These are phyloP conservation scores for Leptopilina boulardi DNA, from an alignment of 1,140 invertebrate species.

Conservation along the genomic window DNA sequence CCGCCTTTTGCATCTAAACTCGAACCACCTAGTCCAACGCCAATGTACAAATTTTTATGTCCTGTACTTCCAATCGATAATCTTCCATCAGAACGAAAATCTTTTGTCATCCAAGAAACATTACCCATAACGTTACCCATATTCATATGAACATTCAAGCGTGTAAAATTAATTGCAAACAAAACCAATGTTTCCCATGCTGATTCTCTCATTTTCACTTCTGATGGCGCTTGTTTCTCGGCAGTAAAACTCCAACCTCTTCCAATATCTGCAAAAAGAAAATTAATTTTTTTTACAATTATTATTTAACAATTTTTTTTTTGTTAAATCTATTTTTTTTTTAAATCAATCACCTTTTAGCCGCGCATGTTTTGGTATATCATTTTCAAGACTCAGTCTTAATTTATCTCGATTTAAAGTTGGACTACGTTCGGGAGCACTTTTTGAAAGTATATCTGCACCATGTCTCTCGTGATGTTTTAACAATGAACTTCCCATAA, in stretches of 20 bases:
- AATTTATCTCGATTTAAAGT: slow-evolving; percentile 76
- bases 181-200: slow-evolving; percentile 97
- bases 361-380: slow-evolving; percentile 72
- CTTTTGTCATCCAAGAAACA: slow-evolving; percentile 94
- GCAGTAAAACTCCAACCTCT: slow-evolving; percentile 75
- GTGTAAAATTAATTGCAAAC: slow-evolving; percentile 96
- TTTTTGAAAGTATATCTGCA: slow-evolving; percentile 67
- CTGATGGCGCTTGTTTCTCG: slow-evolving; percentile 74
- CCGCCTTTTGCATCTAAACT: slow-evolving; percentile 95
- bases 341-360: slow-evolving; percentile 71
- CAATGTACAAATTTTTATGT: slow-evolving; percentile 94
- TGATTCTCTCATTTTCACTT: slow-evolving; percentile 77
- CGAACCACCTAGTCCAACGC: slow-evolving; percentile 91
- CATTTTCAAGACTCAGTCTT: slow-evolving; percentile 76
- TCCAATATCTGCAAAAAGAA: slow-evolving; percentile 69
- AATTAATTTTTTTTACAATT: too few relatives aligned
- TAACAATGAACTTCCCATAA: slow-evolving; percentile 68
- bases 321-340: neutral
- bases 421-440: slow-evolving; percentile 72
- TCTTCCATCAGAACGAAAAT: slow-evolving; percentile 92
- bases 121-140: slow-evolving; percentile 99
- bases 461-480: slow-evolving; percentile 68
- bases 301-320: neutral
- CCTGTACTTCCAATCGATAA: slow-evolving; percentile 95
- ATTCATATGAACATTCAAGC: slow-evolving; percentile 97